Base-by-base conservation (phyloP, 2,113 vertebrate genomes). In the Calidris pygmaea region DNA sequence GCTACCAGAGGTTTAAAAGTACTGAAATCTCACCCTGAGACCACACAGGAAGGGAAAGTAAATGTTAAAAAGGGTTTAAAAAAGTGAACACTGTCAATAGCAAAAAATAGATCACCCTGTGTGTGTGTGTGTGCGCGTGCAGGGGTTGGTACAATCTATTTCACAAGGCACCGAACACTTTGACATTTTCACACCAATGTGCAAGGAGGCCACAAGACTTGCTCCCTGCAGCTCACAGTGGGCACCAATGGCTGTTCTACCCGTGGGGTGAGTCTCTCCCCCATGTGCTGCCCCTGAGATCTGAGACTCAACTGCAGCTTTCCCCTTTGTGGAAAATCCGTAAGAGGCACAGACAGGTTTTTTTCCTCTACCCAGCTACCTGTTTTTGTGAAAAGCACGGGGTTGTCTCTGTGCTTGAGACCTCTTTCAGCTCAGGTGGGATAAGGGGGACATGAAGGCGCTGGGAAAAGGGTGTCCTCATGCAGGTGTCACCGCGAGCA, bases 241-340 rank as follows among this genome's bases (percentile, higher is more conserved):
- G 41, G 41, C 41, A 58, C 58, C 0, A 0, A 14, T 23, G 15
- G 30, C 6, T 17, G 8, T 43, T 85, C 34, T 32, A 19, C 26
- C 22, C 6, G 19, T 12, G 14, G 34, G 39, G 22, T 12, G 41
- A 53, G 6, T 37, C 18, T 74, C 39, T 55, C 9, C 21, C 15
- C 2, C 0, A 1, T 9, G 21, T 15, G 12, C 21, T 56, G 12
- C 9, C n/a, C n/a, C 39, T 35, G 30, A 73, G 29, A 23, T 68
- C 32, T 60, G 39, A 43, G 22, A 26, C 55, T 34, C 62, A 87
- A 0, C 24, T 62, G 35, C 30, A 68, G 7, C 7, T 41, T 92
- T 62, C 14, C 30, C 26, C 39, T 55, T n/a, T 55, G 34, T 39
- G 34, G 27, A 8, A 30, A 34, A 37, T 8, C 34, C 0, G 3